A percentile compares a stretch with the other conserved stretches of the same genome.
Evolutionary conservation across 2,888 invertebrate genomes (phyloP).

Genomic region (Tinea semifulvella): DNA sequence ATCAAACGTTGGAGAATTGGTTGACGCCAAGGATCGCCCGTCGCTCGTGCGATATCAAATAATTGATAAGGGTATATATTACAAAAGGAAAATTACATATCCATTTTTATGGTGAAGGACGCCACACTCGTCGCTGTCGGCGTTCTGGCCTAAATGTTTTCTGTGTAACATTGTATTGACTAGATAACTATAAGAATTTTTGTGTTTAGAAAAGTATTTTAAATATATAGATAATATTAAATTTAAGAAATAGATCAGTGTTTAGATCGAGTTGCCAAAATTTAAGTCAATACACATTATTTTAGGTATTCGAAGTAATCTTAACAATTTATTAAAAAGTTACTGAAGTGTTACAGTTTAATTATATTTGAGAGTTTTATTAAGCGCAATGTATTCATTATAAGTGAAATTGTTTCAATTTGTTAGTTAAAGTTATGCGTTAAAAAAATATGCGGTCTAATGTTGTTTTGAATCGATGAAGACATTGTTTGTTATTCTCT

Average conservation of each 20-base stretch:
- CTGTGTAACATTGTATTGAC: constrained; percentile 59
- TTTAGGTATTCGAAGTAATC: constrained; percentile 67
- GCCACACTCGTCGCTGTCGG: constrained; percentile 25
- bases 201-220: constrained; percentile 67
- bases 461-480: constrained; percentile 39
- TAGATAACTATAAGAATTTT: constrained; percentile 64
- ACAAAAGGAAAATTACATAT: constrained; percentile 58
- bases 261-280: constrained; percentile 72
- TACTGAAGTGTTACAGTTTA: constrained; percentile 64
- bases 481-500: constrained; percentile 6
- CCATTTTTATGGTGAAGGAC: constrained; percentile 46
- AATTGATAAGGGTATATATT: constrained; percentile 25
- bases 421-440: constrained; percentile 67
- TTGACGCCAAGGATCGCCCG: constrained; percentile 15
- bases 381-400: constrained; percentile 64
- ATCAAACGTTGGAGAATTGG: constrained; percentile 38
- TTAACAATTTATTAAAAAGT: constrained; percentile 63
- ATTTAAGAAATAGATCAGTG: constrained; percentile 55
- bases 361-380: constrained; percentile 68
- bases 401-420: constrained; percentile 65
- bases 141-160: constrained; percentile 61
- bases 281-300: constrained; percentile 73
- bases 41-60: constrained; percentile 9
- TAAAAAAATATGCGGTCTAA: constrained; percentile 36
- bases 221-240: constrained; percentile 61